Conservation (phyloP, 2,888 invertebrate species). For the Pycnomerus fuliginosus region DNA sequence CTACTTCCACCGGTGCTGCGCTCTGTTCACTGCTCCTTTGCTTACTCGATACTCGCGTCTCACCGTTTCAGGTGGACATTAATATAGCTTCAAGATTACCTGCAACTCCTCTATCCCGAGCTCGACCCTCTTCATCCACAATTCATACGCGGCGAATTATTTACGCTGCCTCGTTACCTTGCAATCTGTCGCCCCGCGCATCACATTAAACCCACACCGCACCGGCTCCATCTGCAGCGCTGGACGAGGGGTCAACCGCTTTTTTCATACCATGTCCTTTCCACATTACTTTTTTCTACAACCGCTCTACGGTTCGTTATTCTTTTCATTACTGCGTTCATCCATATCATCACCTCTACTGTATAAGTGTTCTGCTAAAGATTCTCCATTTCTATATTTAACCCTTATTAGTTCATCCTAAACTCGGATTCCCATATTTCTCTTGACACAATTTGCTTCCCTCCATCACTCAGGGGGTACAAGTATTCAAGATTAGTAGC, state of each 20-base stretch:
- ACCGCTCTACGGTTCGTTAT: too few relatives aligned
- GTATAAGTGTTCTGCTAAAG: too few relatives aligned
- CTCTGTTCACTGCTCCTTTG: background rate
- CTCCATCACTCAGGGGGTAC: too few relatives aligned
- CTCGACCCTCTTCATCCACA: slow-evolving; percentile 14
- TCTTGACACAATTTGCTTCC: too few relatives aligned
- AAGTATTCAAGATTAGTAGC: too few relatives aligned
- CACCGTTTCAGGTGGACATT: background rate
- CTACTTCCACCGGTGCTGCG: background rate
- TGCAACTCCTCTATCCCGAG: slow-evolving; percentile 7
- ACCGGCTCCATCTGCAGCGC: slow-evolving; percentile 2
- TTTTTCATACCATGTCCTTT: slow-evolving; percentile 2
- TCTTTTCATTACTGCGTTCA: too few relatives aligned
- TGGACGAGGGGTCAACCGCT: slow-evolving; percentile 2
- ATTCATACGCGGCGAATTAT: slow-evolving; percentile 17
- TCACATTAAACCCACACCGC: slow-evolving; percentile 7
- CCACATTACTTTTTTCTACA: too few relatives aligned
- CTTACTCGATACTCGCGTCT: background rate
- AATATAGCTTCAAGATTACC: background rate
- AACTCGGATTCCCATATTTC: too few relatives aligned
- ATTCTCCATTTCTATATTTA: too few relatives aligned
- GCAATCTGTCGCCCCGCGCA: slow-evolving; percentile 20
- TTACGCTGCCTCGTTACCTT: slow-evolving; percentile 16
- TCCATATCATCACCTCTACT: too few relatives aligned
- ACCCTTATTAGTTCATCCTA: too few relatives aligned